These are phyloP conservation scores for Nilaparvata lugens DNA, from an alignment of 1,140 invertebrate species.

Conservation along the genomic window DNA sequence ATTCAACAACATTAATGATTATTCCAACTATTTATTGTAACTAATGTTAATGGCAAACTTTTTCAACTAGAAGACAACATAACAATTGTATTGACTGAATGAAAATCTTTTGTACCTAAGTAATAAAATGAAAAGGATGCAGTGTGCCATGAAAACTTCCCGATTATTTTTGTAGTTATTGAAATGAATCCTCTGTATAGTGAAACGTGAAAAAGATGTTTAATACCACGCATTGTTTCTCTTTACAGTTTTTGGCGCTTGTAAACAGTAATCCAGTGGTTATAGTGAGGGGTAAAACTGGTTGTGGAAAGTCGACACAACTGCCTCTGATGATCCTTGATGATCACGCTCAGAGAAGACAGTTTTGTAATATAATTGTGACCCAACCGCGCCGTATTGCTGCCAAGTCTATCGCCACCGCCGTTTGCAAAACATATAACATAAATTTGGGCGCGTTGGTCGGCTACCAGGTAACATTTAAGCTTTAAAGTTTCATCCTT, in stretches of 20 bases:
- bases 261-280: conserved; percentile 57
- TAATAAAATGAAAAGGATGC: too few relatives aligned
- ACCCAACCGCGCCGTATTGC: conserved; percentile 82
- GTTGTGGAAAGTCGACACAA: conserved; percentile 71
- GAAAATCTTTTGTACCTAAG: too few relatives aligned
- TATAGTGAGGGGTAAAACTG: conserved; percentile 84
- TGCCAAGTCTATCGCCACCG: conserved; percentile 67
- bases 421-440: conserved; percentile 65
- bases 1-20: too few relatives aligned
- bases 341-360: conserved; percentile 45
- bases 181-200: neutral
- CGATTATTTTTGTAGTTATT: too few relatives aligned
- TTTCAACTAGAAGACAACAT: too few relatives aligned
- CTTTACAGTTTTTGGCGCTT: conserved; percentile 46
- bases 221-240: neutral
- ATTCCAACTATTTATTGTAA: too few relatives aligned
- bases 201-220: conserved; percentile 21
- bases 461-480: conserved; percentile 61
- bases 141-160: too few relatives aligned
- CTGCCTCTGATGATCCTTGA: conserved; percentile 84
- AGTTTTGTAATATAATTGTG: conserved; percentile 71
- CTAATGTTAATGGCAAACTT: too few relatives aligned
- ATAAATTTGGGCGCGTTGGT: conserved; percentile 68
- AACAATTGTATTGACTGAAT: too few relatives aligned
- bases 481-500: too few relatives aligned